Conservation (phyloP, 2,113 vertebrate genomes). For the Laterallus jamaicensis region DNA sequence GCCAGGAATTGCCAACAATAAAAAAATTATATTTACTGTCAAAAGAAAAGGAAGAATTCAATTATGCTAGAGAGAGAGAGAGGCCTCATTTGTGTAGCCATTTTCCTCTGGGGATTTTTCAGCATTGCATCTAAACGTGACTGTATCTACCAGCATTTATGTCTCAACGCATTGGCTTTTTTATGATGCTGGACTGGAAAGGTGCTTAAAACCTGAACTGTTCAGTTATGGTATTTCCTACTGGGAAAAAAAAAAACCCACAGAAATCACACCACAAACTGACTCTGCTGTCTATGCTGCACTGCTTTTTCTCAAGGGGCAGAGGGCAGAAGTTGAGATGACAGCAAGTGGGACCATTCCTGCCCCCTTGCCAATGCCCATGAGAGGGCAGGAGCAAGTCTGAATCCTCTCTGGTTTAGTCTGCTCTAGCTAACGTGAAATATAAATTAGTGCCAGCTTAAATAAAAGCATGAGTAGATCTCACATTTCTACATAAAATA, state of each 20-base stretch:
- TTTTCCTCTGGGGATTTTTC: background rate
- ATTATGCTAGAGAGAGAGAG: background rate
- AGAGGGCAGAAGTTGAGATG: background rate
- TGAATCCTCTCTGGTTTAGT: background rate
- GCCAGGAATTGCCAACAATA: background rate
- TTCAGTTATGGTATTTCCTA: background rate
- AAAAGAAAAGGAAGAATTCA: background rate
- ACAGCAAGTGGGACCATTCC: background rate
- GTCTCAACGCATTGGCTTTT: background rate
- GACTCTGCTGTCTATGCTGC: background rate
- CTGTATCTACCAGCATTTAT: background rate
- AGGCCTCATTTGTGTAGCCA: accelerated
- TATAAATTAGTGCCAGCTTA: background rate
- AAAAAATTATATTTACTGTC: background rate
- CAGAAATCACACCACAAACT: too few species aligned
- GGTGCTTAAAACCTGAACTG: background rate
- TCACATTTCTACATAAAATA: background rate
- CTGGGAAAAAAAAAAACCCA: background rate
- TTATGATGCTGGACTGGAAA: background rate
- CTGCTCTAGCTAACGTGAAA: background rate
- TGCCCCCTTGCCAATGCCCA: background rate
- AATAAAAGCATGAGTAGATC: background rate
- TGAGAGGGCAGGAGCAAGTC: background rate
- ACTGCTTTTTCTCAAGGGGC: background rate
- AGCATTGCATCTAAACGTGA: background rate